A percentile compares a stretch with the other conserved stretches of the same genome.
Conservation (phyloP, 1,140 invertebrate genomes). For the Coenobita brevimanus region DNA sequence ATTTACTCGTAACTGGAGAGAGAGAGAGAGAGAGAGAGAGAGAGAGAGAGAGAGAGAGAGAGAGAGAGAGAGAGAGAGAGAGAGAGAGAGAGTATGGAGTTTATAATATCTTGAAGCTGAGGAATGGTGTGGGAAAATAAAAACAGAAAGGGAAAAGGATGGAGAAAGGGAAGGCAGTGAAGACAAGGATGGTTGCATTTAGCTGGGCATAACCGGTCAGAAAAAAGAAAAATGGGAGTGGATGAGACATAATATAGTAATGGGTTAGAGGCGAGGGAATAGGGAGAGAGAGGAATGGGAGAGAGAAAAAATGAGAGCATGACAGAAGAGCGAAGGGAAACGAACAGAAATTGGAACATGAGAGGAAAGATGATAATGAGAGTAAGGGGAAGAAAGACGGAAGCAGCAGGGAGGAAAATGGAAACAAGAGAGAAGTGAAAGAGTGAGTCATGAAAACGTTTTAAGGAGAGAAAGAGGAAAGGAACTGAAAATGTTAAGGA, state of each 20-base stretch:
- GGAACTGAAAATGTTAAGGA: background rate
- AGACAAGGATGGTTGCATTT: no score
- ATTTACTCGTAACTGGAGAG: no score
- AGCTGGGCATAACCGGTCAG: background rate
- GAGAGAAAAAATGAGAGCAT: background rate
- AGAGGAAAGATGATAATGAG: background rate
- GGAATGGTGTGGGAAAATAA: background rate
- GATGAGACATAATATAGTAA: background rate
- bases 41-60: constrained; percentile 16
- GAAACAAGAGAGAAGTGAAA: background rate
- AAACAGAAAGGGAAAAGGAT: background rate
- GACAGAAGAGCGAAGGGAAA: no score
- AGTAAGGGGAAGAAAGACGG: background rate
- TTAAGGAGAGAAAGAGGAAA: background rate
- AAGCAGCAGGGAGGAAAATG: background rate
- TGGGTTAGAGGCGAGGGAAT: background rate
- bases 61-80: constrained; percentile 8
- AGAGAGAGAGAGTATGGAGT: background rate
- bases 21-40: background rate
- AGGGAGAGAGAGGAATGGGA: background rate
- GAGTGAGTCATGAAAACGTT: background rate
- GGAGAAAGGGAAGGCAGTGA: background rate
- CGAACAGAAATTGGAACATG: background rate
- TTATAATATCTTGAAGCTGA: background rate
- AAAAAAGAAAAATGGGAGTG: background rate